phyloP scores from a whole-genome alignment of 2,797 vertebrate genomes.

The Alfaro cultratus region DNA sequence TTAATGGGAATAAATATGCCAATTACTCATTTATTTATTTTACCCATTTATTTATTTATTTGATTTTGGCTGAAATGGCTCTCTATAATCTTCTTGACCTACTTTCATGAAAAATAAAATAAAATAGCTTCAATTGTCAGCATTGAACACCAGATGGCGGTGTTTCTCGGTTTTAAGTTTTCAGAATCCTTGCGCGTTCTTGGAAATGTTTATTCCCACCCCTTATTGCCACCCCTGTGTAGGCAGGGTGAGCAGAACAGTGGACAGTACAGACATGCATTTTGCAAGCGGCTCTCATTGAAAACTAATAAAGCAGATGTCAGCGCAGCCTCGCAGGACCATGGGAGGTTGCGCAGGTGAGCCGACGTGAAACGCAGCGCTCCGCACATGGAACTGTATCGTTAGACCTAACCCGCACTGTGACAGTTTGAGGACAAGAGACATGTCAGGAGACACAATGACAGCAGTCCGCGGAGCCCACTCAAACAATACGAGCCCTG shows the following conservation, averaged over 20 bases:
- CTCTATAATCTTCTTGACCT: not conserved
- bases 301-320: constrained; percentile 33
- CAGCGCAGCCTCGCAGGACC: constrained; percentile 25
- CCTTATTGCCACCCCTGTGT: not conserved
- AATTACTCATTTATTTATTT: no score
- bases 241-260: constrained; percentile 26
- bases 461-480: constrained; percentile 67
- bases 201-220: constrained; percentile 41
- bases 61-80: no score
- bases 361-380: constrained; percentile 62
- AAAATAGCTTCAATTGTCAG: not conserved
- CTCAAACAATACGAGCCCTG: constrained; percentile 44
- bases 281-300: not conserved
- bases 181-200: constrained; percentile 16
- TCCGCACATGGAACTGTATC: constrained; percentile 51
- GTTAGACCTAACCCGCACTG: constrained; percentile 23
- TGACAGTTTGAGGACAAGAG: constrained; percentile 35
- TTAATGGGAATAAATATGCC: no score
- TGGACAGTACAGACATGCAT: constrained; percentile 19
- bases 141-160: constrained; percentile 37
- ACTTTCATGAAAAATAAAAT: not conserved
- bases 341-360: constrained; percentile 69
- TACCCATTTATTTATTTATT: no score
- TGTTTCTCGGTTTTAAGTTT: constrained; percentile 1
- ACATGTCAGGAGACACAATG: constrained; percentile 74